Evolutionary conservation across 2,797 vertebrate species (phyloP), one percentile per base, ranked within the genome.

Genomic region (Perodicticus potto): DNA sequence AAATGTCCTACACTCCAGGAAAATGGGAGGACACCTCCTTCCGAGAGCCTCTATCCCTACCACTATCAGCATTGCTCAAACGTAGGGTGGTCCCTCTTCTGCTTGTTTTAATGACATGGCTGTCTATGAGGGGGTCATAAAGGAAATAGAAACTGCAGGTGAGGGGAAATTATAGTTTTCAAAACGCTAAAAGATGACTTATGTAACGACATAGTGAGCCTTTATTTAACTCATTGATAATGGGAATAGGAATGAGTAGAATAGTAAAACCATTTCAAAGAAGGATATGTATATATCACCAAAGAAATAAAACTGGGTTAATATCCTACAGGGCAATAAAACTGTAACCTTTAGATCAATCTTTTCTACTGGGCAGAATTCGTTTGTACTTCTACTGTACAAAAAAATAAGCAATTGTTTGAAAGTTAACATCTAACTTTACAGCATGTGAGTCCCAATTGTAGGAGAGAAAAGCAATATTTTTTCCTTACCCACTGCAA

Each of bases 111-210:
- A 57, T 55, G 5, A 20, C 20, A 22, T 61, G 12, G 17, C 43
- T 86, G 34, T 45, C 73, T 49, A 25, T 19, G 43, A 11, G 5
- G n/a, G n/a, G 45, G 4, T 8, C 20, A 16, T 76, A 37, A 72
- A 91, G 57, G 43, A 45, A 70, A n/a, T 12, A 14, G 74, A 91
- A 88, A 74, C 32, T 65, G 29, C 17, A 29, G 25, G 19, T 70
- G 7, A 91, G 45, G 27, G 43, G 76, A 45, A 34, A 55, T 65
- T 45, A 72, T 16, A 27, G 57, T 72, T 45, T 91, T 87, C 14
- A 57, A 37, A 91, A 96, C 43, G 34, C 78, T 27, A 80, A 92
- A 85, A 63, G 55, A 83, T 77, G 69, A 49, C 53, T 82, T 3
- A 20, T 32, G 14, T 55, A 77, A 72, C 37, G 27, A n/a, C 43